These are phyloP conservation scores for Triplophysa tibetana DNA, from an alignment of 2,113 vertebrate genomes.

Conservation along the genomic window DNA sequence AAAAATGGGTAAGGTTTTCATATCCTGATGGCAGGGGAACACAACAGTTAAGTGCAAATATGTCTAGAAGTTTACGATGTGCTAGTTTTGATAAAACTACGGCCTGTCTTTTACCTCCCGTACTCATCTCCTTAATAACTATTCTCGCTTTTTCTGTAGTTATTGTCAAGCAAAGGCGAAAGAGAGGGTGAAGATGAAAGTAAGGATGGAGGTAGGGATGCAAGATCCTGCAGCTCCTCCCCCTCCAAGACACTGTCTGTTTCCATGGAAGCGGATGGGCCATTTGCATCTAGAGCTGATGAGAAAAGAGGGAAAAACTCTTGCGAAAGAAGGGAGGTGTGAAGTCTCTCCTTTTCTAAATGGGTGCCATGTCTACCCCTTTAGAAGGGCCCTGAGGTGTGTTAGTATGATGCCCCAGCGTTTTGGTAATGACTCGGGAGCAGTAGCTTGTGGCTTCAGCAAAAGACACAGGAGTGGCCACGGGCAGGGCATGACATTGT, in stretches of 20 bases:
- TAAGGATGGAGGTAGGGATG: constrained; percentile 16
- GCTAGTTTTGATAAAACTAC: not conserved
- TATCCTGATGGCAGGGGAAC: not conserved
- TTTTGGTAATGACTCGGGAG: not conserved
- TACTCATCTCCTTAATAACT: constrained; percentile 10
- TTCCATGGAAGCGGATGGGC: constrained; percentile 14
- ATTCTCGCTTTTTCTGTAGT: constrained; percentile 18
- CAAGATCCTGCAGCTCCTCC: constrained; percentile 10
- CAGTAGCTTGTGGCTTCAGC: not conserved
- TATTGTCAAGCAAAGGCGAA: constrained; percentile 26
- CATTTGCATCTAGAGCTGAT: not conserved
- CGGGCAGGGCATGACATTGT: not conserved
- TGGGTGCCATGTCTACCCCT: not conserved
- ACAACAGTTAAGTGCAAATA: not conserved
- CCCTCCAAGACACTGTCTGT: constrained; percentile 2
- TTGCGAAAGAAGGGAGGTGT: constrained; percentile 15
- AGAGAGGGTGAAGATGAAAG: constrained; percentile 31
- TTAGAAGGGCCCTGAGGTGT: constrained; percentile 1
- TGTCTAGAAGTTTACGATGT: not conserved
- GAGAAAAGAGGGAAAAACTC: constrained; percentile 35
- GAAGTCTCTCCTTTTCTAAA: constrained; percentile 14
- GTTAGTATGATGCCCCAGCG: not conserved
- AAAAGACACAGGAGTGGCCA: constrained; percentile 1
- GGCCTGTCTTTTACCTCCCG: not conserved
- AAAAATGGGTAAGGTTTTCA: too few species aligned